Conservation (phyloP, 2,797 vertebrate species). For the Lepus townsendii region DNA sequence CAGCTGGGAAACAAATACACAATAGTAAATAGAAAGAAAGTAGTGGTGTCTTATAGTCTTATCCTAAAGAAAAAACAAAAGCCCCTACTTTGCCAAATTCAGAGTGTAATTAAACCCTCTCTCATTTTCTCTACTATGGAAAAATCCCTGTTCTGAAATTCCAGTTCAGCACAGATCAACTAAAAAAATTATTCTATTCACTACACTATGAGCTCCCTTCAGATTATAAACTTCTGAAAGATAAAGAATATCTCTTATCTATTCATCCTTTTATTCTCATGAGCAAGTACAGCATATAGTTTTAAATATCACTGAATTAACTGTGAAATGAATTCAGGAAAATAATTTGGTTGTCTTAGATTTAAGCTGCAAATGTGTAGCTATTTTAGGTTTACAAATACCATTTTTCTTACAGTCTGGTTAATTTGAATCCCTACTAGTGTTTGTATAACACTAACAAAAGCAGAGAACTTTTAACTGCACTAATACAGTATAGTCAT, state of each 20-base stretch:
- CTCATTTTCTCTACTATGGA: not conserved
- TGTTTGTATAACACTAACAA: slow-evolving; percentile 5
- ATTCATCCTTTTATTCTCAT: not conserved
- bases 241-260: not conserved
- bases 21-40: not conserved
- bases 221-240: slow-evolving; percentile 2
- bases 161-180: not conserved
- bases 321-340: slow-evolving; percentile 41
- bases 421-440: not conserved
- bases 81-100: not conserved
- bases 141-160: slow-evolving; percentile 40
- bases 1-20: not conserved
- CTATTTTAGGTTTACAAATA: slow-evolving; percentile 18
- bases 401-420: slow-evolving; percentile 10
- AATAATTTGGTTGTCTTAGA: slow-evolving; percentile 1
- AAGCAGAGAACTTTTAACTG: slow-evolving; percentile 34
- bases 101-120: slow-evolving; percentile 25
- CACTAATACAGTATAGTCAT: not conserved
- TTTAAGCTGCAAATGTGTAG: not conserved
- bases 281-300: not conserved
- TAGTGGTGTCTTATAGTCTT: not conserved
- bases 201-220: not conserved
- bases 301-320: slow-evolving; percentile 40
- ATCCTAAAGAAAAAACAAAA: not conserved
- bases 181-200: slow-evolving; percentile 21